Conservation (phyloP, 2,113 vertebrate genomes). For the Tretioscincus oriximinensis region DNA sequence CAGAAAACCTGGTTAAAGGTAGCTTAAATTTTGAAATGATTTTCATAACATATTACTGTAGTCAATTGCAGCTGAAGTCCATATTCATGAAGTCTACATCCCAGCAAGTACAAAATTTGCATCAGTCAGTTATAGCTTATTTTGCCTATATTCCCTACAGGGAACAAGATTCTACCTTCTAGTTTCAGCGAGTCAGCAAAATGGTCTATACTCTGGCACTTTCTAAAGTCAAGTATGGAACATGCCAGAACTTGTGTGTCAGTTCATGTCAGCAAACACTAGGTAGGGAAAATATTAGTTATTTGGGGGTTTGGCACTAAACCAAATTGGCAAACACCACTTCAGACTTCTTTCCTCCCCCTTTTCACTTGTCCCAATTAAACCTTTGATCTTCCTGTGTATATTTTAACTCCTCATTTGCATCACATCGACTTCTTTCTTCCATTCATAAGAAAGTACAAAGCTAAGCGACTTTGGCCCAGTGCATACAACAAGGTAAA, state of each 20-base stretch:
- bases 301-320: background rate
- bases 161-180: background rate
- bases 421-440: constrained; percentile 15
- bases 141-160: background rate
- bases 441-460: constrained; percentile 45
- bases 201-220: background rate
- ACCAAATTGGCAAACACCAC: constrained; percentile 32
- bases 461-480: constrained; percentile 25
- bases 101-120: background rate
- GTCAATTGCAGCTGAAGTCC: background rate
- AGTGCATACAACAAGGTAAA: no score
- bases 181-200: background rate
- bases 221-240: constrained; percentile 10
- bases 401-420: constrained; percentile 20
- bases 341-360: constrained; percentile 2
- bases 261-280: constrained; percentile 23
- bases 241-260: constrained; percentile 13
- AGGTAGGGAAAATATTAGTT: background rate
- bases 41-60: constrained; percentile 4
- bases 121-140: background rate
- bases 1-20: background rate
- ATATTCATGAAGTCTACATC: constrained; percentile 5
- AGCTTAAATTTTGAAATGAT: background rate
- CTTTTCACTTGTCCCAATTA: constrained; percentile 14
- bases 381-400: constrained; percentile 32